Evolutionary conservation across 2,113 vertebrate genomes (phyloP).

Genomic region (Xenopus borealis): DNA sequence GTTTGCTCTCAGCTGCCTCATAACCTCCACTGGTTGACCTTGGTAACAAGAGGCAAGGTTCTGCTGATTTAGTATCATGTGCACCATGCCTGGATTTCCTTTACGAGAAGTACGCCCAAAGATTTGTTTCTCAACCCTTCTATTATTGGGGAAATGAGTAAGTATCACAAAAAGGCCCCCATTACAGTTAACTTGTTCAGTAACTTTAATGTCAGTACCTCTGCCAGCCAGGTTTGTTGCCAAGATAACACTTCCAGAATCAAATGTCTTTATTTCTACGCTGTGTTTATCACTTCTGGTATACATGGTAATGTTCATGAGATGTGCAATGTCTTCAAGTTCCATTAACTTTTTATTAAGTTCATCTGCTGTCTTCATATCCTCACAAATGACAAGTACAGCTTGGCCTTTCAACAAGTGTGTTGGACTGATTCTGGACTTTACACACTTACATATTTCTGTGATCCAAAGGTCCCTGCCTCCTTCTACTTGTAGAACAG

Average conservation of each 20-base stretch:
- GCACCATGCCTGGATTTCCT: slow-evolving; percentile 61
- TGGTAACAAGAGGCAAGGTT: slow-evolving; percentile 44
- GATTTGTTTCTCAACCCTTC: too few relatives aligned
- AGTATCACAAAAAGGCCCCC: slow-evolving; percentile 62
- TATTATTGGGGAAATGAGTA: slow-evolving; percentile 53
- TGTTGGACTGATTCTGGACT: slow-evolving; percentile 15
- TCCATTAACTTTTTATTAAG: slow-evolving; percentile 19
- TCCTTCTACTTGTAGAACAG: slow-evolving; percentile 47
- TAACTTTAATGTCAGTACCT: slow-evolving; percentile 58
- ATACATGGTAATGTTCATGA: slow-evolving; percentile 35
- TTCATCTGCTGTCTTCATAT: slow-evolving; percentile 52
- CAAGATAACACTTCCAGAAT: slow-evolving; percentile 51
- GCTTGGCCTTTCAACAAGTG: slow-evolving; percentile 44
- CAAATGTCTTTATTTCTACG: slow-evolving; percentile 42
- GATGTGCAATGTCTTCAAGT: neutral
- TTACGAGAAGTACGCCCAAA: slow-evolving; percentile 54
- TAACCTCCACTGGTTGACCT: slow-evolving; percentile 5
- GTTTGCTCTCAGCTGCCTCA: slow-evolving; percentile 7
- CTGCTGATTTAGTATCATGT: slow-evolving; percentile 53
- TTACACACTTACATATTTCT: slow-evolving; percentile 49
- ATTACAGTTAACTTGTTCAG: slow-evolving; percentile 43
- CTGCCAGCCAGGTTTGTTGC: slow-evolving; percentile 63
- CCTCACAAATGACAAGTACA: slow-evolving; percentile 63
- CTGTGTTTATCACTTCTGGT: slow-evolving; percentile 47
- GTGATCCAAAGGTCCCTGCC: slow-evolving; percentile 48